Conservation (phyloP, 1,140 invertebrate species). For the Dendrolimus kikuchii region DNA sequence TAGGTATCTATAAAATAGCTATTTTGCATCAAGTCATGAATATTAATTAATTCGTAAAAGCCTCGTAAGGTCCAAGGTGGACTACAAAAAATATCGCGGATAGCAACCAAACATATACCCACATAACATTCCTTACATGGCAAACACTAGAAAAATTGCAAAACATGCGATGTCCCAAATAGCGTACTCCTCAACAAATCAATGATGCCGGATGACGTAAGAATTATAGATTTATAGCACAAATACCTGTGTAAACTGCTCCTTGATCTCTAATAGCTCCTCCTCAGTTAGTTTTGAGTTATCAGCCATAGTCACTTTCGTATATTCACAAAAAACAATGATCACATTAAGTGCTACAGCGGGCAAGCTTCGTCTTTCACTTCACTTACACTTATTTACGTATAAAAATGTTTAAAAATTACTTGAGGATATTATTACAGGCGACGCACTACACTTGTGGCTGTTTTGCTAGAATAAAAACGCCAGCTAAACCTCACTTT, state of each 20-base stretch:
- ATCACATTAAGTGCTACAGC: slow-evolving; percentile 34
- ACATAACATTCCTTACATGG: too few relatives aligned
- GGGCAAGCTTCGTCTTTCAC: slow-evolving; percentile 18
- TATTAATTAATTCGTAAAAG: too few relatives aligned
- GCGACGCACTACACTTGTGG: too few relatives aligned
- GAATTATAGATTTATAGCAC: slow-evolving; percentile 4
- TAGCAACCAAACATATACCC: too few relatives aligned
- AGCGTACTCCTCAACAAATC: too few relatives aligned
- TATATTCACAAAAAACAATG: slow-evolving; percentile 59
- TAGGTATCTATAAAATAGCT: too few relatives aligned
- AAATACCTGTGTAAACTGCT: slow-evolving; percentile 66
- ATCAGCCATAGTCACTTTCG: slow-evolving; percentile 61
- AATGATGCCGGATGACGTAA: too few relatives aligned
- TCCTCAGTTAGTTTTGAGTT: slow-evolving; percentile 69
- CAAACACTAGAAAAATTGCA: too few relatives aligned
- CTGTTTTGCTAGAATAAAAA: neutral
- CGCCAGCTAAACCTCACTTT: too few relatives aligned
- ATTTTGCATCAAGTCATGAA: too few relatives aligned
- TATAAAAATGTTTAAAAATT: slow-evolving; percentile 21
- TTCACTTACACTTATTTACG: slow-evolving; percentile 38
- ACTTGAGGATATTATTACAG: too few relatives aligned
- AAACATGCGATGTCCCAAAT: too few relatives aligned
- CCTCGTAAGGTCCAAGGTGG: slow-evolving; percentile 10
- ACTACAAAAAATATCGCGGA: slow-evolving; percentile 19
- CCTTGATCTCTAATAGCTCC: slow-evolving; percentile 62